Conservation (phyloP, 2,113 vertebrate genomes). For the Micromys minutus region DNA sequence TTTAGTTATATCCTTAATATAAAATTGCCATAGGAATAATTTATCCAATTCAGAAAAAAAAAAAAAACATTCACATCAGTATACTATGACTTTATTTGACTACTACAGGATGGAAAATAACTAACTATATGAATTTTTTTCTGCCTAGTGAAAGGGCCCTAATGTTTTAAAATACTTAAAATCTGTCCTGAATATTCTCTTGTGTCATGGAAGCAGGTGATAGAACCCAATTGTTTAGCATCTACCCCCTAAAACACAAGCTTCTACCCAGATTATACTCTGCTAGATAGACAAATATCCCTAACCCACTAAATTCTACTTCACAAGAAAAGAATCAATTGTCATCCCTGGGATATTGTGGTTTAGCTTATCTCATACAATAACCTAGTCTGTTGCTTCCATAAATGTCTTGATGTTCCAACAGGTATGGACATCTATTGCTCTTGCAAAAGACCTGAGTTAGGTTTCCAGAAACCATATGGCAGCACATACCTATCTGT, state of each 20-base stretch:
- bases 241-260: neutral
- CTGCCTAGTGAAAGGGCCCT: neutral
- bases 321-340: conserved; percentile 71
- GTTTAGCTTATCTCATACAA: conserved; percentile 73
- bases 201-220: neutral
- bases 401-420: conserved; percentile 61
- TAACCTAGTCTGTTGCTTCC: conserved; percentile 45
- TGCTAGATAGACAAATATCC: conserved; percentile 55
- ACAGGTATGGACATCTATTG: neutral
- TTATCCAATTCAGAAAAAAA: accelerated
- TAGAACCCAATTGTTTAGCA: neutral
- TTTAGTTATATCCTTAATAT: conserved; percentile 21
- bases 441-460: neutral
- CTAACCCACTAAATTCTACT: conserved; percentile 70
- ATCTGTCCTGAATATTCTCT: conserved; percentile 3
- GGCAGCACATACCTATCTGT: neutral
- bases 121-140: accelerated
- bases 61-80: too few relatives aligned
- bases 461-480: neutral
- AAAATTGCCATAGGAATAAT: conserved; percentile 4
- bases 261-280: conserved; percentile 69
- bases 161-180: neutral
- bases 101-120: neutral
- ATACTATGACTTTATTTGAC: neutral
- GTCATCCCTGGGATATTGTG: conserved; percentile 73